phyloP scores from a whole-genome alignment of 2,888 invertebrate species.

The Drosophila recens region DNA sequence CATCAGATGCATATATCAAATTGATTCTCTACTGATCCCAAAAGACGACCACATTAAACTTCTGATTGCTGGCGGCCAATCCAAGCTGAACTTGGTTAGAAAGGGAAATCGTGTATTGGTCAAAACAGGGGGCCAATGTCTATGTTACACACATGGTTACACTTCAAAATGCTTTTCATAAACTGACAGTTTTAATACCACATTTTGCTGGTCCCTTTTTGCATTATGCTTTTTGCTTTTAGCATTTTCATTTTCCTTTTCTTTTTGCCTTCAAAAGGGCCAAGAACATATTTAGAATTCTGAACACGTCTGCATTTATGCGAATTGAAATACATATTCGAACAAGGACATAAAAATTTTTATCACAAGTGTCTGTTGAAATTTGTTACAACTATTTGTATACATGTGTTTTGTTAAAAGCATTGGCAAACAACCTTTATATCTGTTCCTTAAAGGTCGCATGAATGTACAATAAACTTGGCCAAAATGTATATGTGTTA shows the following conservation, averaged over 20 bases:
- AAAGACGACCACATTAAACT: constrained; percentile 50
- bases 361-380: constrained; percentile 28
- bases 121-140: background rate
- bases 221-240: constrained; percentile 1
- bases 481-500: background rate
- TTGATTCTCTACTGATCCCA: constrained; percentile 49
- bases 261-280: constrained; percentile 2
- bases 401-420: constrained; percentile 1
- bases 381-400: constrained; percentile 31
- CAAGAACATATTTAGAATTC: constrained; percentile 31
- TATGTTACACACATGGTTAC: constrained; percentile 22
- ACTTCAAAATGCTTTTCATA: constrained; percentile 33
- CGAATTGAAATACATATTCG: constrained; percentile 48
- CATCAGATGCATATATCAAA: constrained; percentile 53
- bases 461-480: constrained; percentile 1
- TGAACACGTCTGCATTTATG: constrained; percentile 62
- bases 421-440: background rate
- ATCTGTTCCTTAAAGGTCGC: background rate
- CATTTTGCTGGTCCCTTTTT: constrained; percentile 20
- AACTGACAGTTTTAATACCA: constrained; percentile 37
- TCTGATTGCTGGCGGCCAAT: constrained; percentile 17
- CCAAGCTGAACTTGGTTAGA: constrained; percentile 19
- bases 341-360: constrained; percentile 53
- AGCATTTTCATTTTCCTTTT: constrained; percentile 9
- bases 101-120: background rate